These are phyloP conservation scores for Epinephelus coioides DNA, from an alignment of 2,797 vertebrate genomes.

Conservation along the genomic window DNA sequence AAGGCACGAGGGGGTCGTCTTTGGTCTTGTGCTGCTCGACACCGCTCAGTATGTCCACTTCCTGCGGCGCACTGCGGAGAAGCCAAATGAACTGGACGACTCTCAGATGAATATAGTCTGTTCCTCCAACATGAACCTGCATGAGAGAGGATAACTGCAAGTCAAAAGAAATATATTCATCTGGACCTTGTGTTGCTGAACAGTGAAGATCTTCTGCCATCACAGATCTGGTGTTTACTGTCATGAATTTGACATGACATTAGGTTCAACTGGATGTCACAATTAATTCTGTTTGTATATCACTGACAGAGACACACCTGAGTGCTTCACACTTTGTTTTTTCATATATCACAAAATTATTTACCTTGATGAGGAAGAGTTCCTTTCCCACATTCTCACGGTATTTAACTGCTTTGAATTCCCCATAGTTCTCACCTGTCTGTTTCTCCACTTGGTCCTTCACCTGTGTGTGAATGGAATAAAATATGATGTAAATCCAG, in stretches of 20 bases:
- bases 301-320: not conserved
- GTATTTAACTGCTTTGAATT: not conserved
- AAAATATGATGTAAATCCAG: not conserved
- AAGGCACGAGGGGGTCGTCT: not conserved
- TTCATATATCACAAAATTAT: no score
- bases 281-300: not conserved
- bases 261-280: not conserved
- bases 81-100: no score
- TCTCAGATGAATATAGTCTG: no score
- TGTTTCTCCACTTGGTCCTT: not conserved
- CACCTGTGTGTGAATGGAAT: slow-evolving; percentile 19
- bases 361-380: slow-evolving; percentile 39
- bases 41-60: no score
- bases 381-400: accelerated
- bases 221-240: not conserved
- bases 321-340: not conserved
- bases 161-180: no score
- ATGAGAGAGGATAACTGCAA: no score
- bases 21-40: not conserved
- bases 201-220: no score
- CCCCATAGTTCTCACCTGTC: accelerated
- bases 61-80: no score
- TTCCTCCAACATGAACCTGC: no score
- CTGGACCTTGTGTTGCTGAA: no score
- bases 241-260: not conserved